Conservation (phyloP, 2,888 invertebrate species). For the Mactromeris polynyma region DNA sequence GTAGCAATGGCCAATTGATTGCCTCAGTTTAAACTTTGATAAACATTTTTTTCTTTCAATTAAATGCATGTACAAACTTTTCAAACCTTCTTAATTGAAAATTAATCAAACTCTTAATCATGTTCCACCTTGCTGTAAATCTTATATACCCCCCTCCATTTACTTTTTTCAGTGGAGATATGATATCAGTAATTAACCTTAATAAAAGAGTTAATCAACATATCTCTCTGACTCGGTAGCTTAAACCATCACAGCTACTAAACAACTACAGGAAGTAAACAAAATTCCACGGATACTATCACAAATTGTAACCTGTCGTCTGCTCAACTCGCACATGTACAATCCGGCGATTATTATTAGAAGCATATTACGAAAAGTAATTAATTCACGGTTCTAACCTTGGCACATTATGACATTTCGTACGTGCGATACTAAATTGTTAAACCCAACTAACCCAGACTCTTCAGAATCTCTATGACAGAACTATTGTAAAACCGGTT, state of each 20-base stretch:
- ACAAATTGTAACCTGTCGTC: not conserved
- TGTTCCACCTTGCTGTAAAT: not conserved
- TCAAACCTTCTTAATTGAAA: too few species aligned
- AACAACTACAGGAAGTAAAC: not conserved
- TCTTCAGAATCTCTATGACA: not conserved
- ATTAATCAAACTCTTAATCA: too few species aligned
- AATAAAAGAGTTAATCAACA: not conserved
- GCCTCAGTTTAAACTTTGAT: too few species aligned
- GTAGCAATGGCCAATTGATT: too few species aligned
- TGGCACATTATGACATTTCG: constrained; percentile 16
- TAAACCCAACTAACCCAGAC: constrained; percentile 3
- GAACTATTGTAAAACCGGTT: not conserved
- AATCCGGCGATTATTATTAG: not conserved
- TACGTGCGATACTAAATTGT: constrained; percentile 16
- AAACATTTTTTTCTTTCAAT: too few species aligned
- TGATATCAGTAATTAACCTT: not conserved
- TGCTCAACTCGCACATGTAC: not conserved
- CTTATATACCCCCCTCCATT: not conserved
- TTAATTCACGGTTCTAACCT: constrained; percentile 4
- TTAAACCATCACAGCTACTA: not conserved
- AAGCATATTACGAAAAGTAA: not conserved
- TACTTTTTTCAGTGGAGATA: not conserved
- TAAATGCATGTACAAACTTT: too few species aligned
- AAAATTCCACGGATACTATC: not conserved
- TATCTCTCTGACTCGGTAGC: not conserved